Percentiles rank a stretch among this genome's conserved stretches.
Conservation (phyloP, 2,113 vertebrate species). For the Strix aluco region DNA sequence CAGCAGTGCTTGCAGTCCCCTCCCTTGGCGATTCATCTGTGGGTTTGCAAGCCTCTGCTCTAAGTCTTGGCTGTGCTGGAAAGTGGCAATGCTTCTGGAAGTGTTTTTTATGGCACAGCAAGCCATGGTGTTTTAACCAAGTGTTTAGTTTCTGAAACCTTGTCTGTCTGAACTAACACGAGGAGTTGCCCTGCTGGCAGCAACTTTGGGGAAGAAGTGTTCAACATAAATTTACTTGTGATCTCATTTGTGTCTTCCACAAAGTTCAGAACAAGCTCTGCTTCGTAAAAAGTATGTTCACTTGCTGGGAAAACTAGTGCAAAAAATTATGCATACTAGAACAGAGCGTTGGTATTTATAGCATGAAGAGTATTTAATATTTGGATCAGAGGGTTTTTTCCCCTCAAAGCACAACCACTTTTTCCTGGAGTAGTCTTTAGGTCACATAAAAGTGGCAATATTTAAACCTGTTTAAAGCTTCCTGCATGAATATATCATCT, state of each 20-base stretch:
- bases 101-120: background rate
- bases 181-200: background rate
- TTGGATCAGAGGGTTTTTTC: background rate
- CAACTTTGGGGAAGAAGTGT: background rate
- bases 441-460: background rate
- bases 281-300: background rate
- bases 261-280: background rate
- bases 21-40: background rate
- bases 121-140: background rate
- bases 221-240: background rate
- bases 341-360: background rate
- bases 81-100: background rate
- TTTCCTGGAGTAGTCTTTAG: background rate
- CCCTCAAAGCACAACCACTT: background rate
- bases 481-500: background rate
- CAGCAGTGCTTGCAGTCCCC: background rate
- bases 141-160: background rate
- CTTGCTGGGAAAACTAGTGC: background rate
- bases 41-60: background rate
- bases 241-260: background rate
- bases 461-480: background rate
- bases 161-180: background rate
- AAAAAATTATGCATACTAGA: background rate
- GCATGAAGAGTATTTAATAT: background rate
- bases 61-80: background rate